These are phyloP conservation scores for Paracanthobrama guichenoti DNA, from an alignment of 2,113 vertebrate species.

Conservation along the genomic window DNA sequence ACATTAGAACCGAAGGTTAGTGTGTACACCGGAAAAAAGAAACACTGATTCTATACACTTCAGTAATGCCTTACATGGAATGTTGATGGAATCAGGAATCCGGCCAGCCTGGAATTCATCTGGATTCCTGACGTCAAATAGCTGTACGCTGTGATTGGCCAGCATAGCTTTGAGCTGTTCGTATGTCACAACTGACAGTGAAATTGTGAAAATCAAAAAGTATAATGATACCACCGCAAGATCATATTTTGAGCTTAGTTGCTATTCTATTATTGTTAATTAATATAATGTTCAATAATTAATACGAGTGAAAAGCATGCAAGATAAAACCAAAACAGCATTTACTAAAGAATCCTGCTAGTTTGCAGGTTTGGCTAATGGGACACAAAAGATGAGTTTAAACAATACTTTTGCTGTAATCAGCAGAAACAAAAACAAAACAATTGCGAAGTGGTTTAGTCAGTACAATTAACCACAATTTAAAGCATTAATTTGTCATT, in stretches of 20 bases:
- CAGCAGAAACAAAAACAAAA: conserved; percentile 1
- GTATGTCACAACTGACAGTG: conserved; percentile 69
- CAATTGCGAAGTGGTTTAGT: conserved; percentile 6
- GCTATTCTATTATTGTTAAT: neutral
- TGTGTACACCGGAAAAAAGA: neutral
- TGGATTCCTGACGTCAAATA: conserved; percentile 74
- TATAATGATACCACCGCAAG: neutral
- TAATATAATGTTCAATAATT: neutral
- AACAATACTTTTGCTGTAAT: neutral
- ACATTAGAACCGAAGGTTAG: neutral
- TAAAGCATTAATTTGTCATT: neutral
- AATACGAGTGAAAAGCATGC: neutral
- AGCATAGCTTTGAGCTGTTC: conserved; percentile 72
- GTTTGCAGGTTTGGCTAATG: neutral
- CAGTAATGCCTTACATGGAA: conserved; percentile 67
- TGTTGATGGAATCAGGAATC: conserved; percentile 69
- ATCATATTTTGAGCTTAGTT: neutral
- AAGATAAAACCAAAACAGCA: neutral
- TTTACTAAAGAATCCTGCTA: neutral
- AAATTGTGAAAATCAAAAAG: neutral
- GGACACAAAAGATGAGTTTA: neutral
- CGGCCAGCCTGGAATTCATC: conserved; percentile 72
- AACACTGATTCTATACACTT: neutral
- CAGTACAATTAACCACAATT: neutral
- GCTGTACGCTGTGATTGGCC: conserved; percentile 59